Base-by-base conservation (phyloP, 2,113 vertebrate genomes). In the Seriola rivoliana region DNA sequence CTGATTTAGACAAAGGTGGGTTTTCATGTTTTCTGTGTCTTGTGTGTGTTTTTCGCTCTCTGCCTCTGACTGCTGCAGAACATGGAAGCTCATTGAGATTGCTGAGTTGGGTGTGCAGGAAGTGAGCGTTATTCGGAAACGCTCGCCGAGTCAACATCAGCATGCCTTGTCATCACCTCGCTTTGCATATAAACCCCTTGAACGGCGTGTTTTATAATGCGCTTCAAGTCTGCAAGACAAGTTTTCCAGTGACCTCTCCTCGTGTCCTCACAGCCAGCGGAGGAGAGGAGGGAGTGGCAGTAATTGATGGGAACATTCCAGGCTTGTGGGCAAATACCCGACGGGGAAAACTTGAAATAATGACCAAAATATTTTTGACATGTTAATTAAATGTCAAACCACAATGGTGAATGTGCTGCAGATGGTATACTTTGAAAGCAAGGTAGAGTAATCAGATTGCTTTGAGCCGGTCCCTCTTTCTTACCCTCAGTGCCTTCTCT, bases 1-100 rank as follows among this genome's bases (percentile, higher is more conserved):
- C 82, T 93, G 90, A 87, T 88, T 88, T 84, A 93, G 85, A 93
- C 88, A 92, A 94, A 94, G 93, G 81, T 91, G 76, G 85, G 80
- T 89, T 89, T 91, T 88, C 82, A 85, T 92, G 82, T 92, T 90
- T 91, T 91, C 73, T 78, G 70, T 90, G 83, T 88, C 65, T 88
- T 84, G 75, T 80, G 64, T 80, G 55, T 66, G 40, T 42, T 7
- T 42, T 8, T 75, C 57, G 54, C 58, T 74, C 38, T 3, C 16
- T 72, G 63, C 25, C 48, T 63, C 42, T 58, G 50, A 48, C 67
- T 88, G 78, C 25, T 57, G 8, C 25, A 82, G 60, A 80, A 79
- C 58, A 19, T 63, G 50, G 77, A 79, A 66, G 60, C 71, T 86
- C 68, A 36, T 17, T 80, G 78, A 90, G 78, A 80, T 46, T 42